Base-by-base conservation (phyloP, 2,113 vertebrate species). In the Neodon shergylaensis region DNA sequence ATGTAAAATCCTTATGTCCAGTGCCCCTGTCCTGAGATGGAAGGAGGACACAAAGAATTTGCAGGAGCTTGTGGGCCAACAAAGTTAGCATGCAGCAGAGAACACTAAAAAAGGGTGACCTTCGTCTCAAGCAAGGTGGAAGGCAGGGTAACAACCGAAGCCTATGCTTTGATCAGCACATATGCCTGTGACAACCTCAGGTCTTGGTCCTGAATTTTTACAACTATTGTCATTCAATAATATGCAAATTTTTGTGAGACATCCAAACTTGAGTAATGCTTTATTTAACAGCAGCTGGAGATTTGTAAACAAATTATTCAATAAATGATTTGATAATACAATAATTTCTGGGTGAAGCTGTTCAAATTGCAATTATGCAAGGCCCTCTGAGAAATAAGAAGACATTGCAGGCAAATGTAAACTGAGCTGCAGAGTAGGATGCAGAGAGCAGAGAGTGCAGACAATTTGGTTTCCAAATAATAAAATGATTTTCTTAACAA, bases 341-440 rank as follows among this genome's bases (percentile, higher is more conserved):
- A 61, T 24, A 85, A 68, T 39, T 39, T 91, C 44, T 73, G 21
- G 12, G 81, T 88, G 82, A 92, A 70, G 49, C 39, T 90, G 86
- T 94, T 54, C 54, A 44, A 82, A 79, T 24, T 90, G 9, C 87
- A 95, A 85, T 84, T 89, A 72, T 63, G 26, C n/a, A 94, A 94
- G 78, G 94, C 5, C 78, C 61, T 84, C 54, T 76, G 77, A 31
- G 68, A 95, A 93, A 73, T 5, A 86, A 78, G n/a, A 95, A 96
- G 61, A 77, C 44, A 78, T 78, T 39, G 66, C 77, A 86, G 72
- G 31, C 52, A 82, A 78, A 33, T 14, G 66, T 6, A 47, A 42
- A 88, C 61, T 95, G n/a, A 63, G 83, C 63, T 92, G 14, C 4
- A 4, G 54, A 58, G 54, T 58, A 58, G 54, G 54, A 2, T 58